A percentile compares a stretch with the other conserved stretches of the same genome.
These are phyloP conservation scores for Bufo bufo DNA, from an alignment of 2,113 vertebrate genomes.

Conservation along the genomic window DNA sequence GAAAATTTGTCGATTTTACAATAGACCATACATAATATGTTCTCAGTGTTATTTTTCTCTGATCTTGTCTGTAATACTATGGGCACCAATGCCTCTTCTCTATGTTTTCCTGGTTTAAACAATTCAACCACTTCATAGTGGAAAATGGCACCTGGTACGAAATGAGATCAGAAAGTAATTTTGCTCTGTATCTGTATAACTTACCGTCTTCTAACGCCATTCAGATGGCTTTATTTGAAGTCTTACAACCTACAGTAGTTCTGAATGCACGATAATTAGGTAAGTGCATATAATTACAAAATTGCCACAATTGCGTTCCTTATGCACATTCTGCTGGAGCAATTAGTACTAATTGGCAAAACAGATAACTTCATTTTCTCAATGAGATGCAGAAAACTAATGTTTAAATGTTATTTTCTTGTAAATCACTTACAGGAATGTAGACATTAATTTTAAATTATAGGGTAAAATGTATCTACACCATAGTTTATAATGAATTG, in stretches of 20 bases:
- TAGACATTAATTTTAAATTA: slow-evolving; percentile 34
- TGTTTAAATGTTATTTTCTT: slow-evolving; percentile 29
- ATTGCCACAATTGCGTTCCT: slow-evolving; percentile 25
- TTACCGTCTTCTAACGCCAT: background rate
- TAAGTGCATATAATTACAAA: slow-evolving; percentile 47
- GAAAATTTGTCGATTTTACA: too few relatives aligned
- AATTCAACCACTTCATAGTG: background rate
- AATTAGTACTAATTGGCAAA: slow-evolving; percentile 50
- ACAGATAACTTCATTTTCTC: slow-evolving; percentile 35
- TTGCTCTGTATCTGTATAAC: background rate
- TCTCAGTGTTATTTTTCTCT: background rate
- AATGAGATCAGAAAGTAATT: background rate
- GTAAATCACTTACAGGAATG: slow-evolving; percentile 14
- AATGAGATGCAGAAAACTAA: slow-evolving; percentile 37
- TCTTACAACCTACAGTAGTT: slow-evolving; percentile 26
- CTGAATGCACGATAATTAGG: slow-evolving; percentile 36
- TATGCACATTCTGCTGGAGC: slow-evolving; percentile 9
- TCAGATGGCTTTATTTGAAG: background rate
- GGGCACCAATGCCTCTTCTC: background rate
- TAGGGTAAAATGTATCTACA: background rate
- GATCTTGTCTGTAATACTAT: background rate
- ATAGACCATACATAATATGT: too few relatives aligned
- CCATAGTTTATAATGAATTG: background rate
- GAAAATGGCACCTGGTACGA: background rate
- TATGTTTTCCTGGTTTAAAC: background rate